These are phyloP conservation scores for Epirrita christyi DNA, from an alignment of 2,888 invertebrate genomes.

Conservation along the genomic window DNA sequence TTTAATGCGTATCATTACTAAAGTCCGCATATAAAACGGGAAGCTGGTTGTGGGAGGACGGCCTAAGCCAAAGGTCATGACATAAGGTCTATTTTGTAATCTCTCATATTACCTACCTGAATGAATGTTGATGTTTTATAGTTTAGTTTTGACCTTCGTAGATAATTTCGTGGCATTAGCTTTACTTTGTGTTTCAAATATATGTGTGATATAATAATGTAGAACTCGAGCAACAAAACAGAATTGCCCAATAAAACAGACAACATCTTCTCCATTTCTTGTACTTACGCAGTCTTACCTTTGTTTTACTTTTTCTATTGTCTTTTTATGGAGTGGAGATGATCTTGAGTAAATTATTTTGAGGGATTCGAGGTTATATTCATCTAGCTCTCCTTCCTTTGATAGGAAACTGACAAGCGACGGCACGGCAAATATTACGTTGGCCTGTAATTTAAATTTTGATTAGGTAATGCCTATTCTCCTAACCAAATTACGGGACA, in stretches of 20 bases:
- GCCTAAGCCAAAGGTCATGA: no score
- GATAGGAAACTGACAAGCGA: conserved; percentile 53
- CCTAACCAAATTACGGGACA: no score
- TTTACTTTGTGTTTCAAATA: not conserved
- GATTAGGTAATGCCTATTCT: not conserved
- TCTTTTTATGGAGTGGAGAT: conserved; percentile 63
- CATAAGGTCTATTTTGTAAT: no score
- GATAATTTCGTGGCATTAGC: not conserved
- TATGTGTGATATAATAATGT: conserved; percentile 7
- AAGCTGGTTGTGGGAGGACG: no score
- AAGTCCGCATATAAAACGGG: no score
- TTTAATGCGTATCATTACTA: not conserved
- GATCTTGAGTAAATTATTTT: conserved; percentile 65
- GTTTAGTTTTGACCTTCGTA: not conserved
- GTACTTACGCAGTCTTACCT: conserved; percentile 48
- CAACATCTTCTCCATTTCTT: conserved; percentile 26
- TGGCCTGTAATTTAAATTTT: conserved; percentile 51
- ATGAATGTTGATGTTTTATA: no score
- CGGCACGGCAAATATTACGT: conserved; percentile 62
- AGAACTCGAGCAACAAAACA: conserved; percentile 21
- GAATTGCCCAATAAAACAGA: conserved; percentile 33
- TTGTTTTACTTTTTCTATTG: conserved; percentile 60
- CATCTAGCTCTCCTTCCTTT: conserved; percentile 50
- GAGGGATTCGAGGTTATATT: conserved; percentile 58
- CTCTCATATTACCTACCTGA: no score